These are phyloP conservation scores for Neoascia interrupta DNA, from an alignment of 2,888 invertebrate genomes.

Conservation along the genomic window DNA sequence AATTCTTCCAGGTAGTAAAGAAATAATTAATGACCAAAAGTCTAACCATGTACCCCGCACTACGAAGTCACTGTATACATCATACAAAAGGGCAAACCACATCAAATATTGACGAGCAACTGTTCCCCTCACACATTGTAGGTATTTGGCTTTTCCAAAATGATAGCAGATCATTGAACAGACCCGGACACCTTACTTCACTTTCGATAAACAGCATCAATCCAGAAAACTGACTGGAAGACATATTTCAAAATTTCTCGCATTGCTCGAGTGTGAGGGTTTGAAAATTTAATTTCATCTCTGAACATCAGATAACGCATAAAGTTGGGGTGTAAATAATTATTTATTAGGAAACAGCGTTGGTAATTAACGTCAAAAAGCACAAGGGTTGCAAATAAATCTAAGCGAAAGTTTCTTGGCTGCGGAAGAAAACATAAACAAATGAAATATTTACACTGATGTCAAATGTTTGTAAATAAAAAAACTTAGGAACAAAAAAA, in stretches of 20 bases:
- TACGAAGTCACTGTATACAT: too few relatives aligned
- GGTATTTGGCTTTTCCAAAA: constrained; percentile 32
- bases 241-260: constrained; percentile 16
- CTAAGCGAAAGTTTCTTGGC: neutral
- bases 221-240: constrained; percentile 3
- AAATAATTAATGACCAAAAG: constrained; percentile 25
- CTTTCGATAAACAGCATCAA: too few relatives aligned
- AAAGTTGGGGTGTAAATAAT: neutral
- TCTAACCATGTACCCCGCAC: too few relatives aligned
- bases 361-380: constrained; percentile 32
- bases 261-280: constrained; percentile 31
- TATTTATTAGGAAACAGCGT: constrained; percentile 26
- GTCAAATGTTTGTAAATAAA: constrained; percentile 47
- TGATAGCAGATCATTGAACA: too few relatives aligned
- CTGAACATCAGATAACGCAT: too few relatives aligned
- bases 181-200: too few relatives aligned
- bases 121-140: constrained; percentile 11
- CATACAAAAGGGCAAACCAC: too few relatives aligned
- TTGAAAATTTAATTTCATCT: constrained; percentile 38
- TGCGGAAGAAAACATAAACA: constrained; percentile 14
- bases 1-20: neutral
- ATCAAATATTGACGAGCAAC: constrained; percentile 38
- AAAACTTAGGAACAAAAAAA: constrained; percentile 12
- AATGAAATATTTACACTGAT: constrained; percentile 54
- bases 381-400: constrained; percentile 7